Evolutionary conservation across 2,888 invertebrate species (phyloP).

Genomic region (Sesamia inferens): DNA sequence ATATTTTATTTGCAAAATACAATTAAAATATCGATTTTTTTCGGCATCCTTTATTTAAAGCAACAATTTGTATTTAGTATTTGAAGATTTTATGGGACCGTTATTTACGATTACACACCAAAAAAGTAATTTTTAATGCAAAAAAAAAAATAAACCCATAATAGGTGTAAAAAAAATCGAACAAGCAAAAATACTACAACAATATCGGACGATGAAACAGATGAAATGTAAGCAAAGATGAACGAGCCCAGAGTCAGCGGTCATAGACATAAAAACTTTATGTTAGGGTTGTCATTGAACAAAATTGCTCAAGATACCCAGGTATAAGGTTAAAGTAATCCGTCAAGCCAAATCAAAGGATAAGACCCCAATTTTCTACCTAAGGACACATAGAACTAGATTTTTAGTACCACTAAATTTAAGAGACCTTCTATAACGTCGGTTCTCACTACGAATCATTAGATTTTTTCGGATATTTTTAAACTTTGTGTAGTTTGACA

Average conservation of each 20-base stretch:
- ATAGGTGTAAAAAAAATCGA: no score
- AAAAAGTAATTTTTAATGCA: no score
- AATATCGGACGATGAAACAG: conserved; percentile 46
- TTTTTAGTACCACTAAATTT: conserved; percentile 41
- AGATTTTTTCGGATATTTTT: conserved; percentile 22
- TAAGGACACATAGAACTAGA: conserved; percentile 29
- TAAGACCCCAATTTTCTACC: conserved; percentile 31
- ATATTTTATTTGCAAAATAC: no score
- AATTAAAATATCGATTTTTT: background rate
- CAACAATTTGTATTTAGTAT: background rate
- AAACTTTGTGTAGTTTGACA: conserved; percentile 33
- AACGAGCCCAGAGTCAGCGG: conserved; percentile 56
- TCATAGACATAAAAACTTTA: conserved; percentile 62
- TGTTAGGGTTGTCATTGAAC: conserved; percentile 57
- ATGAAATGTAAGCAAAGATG: conserved; percentile 52
- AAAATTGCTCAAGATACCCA: conserved; percentile 49
- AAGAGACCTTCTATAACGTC: conserved; percentile 3
- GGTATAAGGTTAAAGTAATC: conserved; percentile 39
- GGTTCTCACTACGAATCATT: background rate
- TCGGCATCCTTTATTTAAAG: background rate
- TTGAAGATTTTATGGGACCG: background rate
- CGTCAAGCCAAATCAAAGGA: conserved; percentile 40
- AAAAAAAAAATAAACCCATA: no score
- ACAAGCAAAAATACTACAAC: conserved; percentile 17
- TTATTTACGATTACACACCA: no score